Evolutionary conservation across 2,888 invertebrate species (phyloP).

Genomic region (Mimas tiliae): DNA sequence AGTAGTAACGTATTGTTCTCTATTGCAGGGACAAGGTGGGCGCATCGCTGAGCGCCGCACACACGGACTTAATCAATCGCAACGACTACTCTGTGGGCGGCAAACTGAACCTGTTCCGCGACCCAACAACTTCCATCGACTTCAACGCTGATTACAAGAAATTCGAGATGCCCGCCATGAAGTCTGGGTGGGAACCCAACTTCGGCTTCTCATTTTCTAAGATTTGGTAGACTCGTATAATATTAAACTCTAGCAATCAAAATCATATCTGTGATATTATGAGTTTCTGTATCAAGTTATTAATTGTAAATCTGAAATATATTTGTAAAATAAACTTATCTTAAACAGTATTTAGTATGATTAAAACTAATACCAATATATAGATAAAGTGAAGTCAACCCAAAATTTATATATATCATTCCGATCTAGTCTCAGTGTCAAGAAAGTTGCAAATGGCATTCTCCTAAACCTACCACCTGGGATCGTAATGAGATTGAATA

Average conservation of each 20-base stretch:
- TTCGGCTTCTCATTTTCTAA: slow-evolving; percentile 47
- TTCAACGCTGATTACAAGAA: slow-evolving; percentile 54
- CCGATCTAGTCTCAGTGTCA: no score
- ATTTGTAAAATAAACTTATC: no score
- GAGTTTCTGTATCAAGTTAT: not conserved
- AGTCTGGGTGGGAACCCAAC: slow-evolving; percentile 50
- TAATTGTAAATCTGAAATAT: no score
- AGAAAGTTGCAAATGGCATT: no score
- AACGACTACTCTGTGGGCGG: slow-evolving; percentile 55
- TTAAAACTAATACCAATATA: no score
- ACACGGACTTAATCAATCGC: slow-evolving; percentile 49
- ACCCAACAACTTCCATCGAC: slow-evolving; percentile 48
- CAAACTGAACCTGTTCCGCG: slow-evolving; percentile 53
- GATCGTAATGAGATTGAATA: no score
- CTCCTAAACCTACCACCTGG: no score
- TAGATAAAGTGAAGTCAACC: no score
- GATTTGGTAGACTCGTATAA: slow-evolving; percentile 39
- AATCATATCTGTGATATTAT: not conserved
- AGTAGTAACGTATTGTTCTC: not conserved
- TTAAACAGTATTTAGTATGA: no score
- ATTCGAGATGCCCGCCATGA: slow-evolving; percentile 50
- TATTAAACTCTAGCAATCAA: not conserved
- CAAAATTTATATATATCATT: no score
- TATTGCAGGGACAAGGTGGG: slow-evolving; percentile 50
- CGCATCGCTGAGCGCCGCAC: slow-evolving; percentile 47